These are phyloP conservation scores for Spizaetus ornatus DNA, from an alignment of 2,113 vertebrate species.

Conservation along the genomic window DNA sequence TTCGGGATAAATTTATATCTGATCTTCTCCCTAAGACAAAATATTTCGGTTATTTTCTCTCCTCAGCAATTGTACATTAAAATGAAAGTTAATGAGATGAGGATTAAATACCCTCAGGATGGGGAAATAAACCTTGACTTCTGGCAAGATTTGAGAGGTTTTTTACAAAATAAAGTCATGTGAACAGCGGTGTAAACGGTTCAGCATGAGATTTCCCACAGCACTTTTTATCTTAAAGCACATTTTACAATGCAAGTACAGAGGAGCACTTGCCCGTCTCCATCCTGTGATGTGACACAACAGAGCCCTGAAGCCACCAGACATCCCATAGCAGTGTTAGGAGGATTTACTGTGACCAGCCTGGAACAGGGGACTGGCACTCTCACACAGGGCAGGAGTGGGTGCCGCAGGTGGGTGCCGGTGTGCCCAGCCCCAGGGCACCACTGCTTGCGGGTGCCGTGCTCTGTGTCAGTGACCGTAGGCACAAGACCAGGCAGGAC, in stretches of 20 bases:
- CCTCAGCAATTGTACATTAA: background rate
- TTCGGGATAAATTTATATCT: slow-evolving; percentile 7
- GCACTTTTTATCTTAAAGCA: background rate
- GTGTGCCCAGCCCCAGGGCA: background rate
- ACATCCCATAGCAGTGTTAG: background rate
- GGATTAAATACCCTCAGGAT: slow-evolving; percentile 15
- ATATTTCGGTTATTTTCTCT: background rate
- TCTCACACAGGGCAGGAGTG: accelerated
- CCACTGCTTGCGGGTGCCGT: accelerated
- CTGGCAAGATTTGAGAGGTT: slow-evolving; percentile 29
- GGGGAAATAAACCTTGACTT: slow-evolving; percentile 48
- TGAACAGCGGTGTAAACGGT: background rate
- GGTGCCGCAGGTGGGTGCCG: accelerated
- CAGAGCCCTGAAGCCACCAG: background rate
- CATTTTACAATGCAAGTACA: accelerated
- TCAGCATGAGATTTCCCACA: slow-evolving; percentile 28
- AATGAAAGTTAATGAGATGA: slow-evolving; percentile 17
- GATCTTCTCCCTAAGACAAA: slow-evolving; percentile 17
- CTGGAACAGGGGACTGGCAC: background rate
- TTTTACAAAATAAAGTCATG: background rate
- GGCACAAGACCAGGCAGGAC: background rate
- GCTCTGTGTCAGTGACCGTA: accelerated
- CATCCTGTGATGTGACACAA: accelerated
- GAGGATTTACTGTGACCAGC: background rate
- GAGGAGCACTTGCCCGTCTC: background rate